phyloP scores from a whole-genome alignment of 2,113 vertebrate genomes.

The Acanthisitta chloris region DNA sequence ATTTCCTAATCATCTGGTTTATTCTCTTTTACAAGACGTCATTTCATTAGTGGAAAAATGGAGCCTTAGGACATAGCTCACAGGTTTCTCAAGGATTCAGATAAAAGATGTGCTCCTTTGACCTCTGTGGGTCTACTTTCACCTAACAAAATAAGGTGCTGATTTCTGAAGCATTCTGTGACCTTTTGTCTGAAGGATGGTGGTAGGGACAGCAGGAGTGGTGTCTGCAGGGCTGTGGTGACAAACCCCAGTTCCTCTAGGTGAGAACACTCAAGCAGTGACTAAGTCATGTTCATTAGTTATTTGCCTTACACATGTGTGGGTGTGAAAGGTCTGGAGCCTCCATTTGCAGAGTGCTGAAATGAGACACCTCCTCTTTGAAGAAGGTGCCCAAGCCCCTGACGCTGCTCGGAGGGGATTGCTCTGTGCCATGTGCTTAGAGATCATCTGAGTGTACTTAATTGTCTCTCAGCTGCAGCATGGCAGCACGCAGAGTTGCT shows the following conservation, averaged over 20 bases:
- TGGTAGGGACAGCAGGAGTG: neutral
- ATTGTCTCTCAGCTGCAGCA: neutral
- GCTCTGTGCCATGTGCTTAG: neutral
- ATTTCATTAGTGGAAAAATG: neutral
- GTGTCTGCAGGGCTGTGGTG: neutral
- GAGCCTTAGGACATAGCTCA: neutral
- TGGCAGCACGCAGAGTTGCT: neutral
- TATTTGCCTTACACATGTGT: rapidly evolving
- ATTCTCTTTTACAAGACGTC: neutral
- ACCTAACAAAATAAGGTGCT: neutral
- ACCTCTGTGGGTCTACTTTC: neutral
- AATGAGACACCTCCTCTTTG: neutral
- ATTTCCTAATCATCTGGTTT: neutral
- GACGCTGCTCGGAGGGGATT: rapidly evolving
- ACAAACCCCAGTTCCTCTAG: neutral
- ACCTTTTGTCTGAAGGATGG: neutral
- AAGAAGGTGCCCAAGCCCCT: neutral
- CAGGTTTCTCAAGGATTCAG: neutral
- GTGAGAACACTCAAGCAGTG: neutral
- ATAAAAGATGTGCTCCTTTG: neutral
- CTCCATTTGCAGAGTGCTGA: neutral
- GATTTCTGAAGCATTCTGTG: neutral
- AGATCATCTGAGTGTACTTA: neutral
- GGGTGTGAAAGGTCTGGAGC: neutral
- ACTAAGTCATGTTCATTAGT: rapidly evolving